Base-by-base conservation (phyloP, 2,113 vertebrate genomes). In the Phainopepla nitens region DNA sequence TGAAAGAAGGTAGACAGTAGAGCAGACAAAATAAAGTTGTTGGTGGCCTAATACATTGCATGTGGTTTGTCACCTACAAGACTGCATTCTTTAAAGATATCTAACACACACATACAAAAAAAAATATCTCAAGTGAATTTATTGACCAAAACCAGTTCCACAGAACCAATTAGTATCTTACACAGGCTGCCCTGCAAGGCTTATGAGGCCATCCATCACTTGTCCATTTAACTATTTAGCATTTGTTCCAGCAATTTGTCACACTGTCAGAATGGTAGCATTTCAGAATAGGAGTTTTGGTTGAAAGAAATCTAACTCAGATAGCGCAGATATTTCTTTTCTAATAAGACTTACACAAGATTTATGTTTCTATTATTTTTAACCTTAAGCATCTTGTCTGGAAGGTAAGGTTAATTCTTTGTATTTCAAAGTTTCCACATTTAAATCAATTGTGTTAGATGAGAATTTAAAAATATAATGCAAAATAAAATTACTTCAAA, bases 221-320 rank as follows among this genome's bases (percentile, higher is more conserved):
- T 98, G 98, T 98, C 98, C 98, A 98, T 98, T 98, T 98, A 98
- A 98, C 97, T 98, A 97, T 97, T 98, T 98, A 98, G 98, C 98
- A 98, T 98, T 98, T 98, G 96, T 98, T 97, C 97, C 95, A 97
- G 98, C 96, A 97, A 98, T 98, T 98, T 98, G 98, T 98, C 98
- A 98, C 97, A 87, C 82, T 98, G 98, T 98, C 98, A 98, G 97
- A 97, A 98, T 4, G 15, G 93, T 77, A 98, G 93, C 97, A 97
- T 98, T 98, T 98, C 93, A 97, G 91, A 97, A 98, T 64, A 95
- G 92, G 91, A 98, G 94, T 81, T 97, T 98, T 87, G 96, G 95
- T 97, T 98, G 96, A 98, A 98, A 98, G 97, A 97, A 98, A 97
- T 97, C 95, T 97, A 96, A 96, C 96, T 94, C 45, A 91, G 95